Evolutionary conservation across 2,113 vertebrate species (phyloP).

Genomic region (Pontoporia blainvillei): DNA sequence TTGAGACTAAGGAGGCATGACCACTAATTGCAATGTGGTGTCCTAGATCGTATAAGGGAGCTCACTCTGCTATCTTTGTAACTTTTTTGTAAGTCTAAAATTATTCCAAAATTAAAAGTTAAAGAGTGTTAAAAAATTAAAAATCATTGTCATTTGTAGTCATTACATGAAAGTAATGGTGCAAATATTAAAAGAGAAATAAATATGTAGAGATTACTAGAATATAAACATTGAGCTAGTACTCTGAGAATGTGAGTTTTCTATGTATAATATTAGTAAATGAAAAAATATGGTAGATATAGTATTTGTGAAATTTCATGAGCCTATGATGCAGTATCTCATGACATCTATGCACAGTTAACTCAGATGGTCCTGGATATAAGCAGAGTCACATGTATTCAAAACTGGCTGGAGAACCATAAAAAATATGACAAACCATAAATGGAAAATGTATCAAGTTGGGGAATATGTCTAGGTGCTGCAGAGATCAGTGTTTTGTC

Average conservation of each 20-base stretch:
- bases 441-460: conserved; percentile 51
- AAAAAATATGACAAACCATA: conserved; percentile 59
- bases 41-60: background rate
- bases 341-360: conserved; percentile 41
- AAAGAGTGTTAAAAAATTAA: background rate
- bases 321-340: conserved; percentile 3
- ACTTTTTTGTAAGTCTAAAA: conserved; percentile 16
- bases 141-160: background rate
- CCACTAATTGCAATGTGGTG: background rate
- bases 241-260: conserved; percentile 26
- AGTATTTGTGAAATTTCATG: conserved; percentile 40
- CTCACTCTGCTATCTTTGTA: background rate
- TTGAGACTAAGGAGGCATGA: background rate
- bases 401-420: conserved; percentile 56
- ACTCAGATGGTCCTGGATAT: conserved; percentile 49
- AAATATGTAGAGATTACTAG: background rate
- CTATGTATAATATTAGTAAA: background rate
- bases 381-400: conserved; percentile 44
- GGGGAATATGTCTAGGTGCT: background rate
- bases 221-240: conserved; percentile 21
- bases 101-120: background rate
- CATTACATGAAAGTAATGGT: background rate
- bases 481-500: conserved; percentile 4
- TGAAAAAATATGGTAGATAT: background rate
- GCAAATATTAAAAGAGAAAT: conserved; percentile 1